Evolutionary conservation across 2,888 invertebrate genomes (phyloP).

Genomic region (Marasmarcha lunaedactyla): DNA sequence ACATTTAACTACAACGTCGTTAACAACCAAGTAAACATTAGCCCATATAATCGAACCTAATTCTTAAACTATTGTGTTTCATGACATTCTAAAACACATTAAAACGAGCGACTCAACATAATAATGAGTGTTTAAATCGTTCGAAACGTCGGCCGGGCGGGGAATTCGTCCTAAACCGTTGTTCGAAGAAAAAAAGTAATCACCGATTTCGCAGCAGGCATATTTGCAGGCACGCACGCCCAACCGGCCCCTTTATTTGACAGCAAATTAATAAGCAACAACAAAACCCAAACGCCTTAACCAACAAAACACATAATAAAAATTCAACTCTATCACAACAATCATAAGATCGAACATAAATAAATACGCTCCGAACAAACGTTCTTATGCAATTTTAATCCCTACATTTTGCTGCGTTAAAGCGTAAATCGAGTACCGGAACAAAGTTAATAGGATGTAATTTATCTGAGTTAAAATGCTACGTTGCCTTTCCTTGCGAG

Average conservation of each 20-base stretch:
- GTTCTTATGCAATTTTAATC: slow-evolving; percentile 60
- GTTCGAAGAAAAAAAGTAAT: slow-evolving; percentile 51
- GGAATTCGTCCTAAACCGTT: slow-evolving; percentile 30
- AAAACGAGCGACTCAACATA: no score
- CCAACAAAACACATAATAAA: slow-evolving; percentile 34
- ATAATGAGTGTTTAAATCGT: no score
- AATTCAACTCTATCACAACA: slow-evolving; percentile 50
- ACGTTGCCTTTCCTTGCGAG: slow-evolving; percentile 59
- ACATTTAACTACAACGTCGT: no score
- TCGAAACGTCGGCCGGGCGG: slow-evolving; percentile 48
- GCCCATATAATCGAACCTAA: no score
- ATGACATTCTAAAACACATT: no score
- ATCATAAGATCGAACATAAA: slow-evolving; percentile 49
- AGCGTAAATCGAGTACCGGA: slow-evolving; percentile 63
- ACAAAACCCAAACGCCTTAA: slow-evolving; percentile 49
- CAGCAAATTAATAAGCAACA: slow-evolving; percentile 67
- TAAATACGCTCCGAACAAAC: slow-evolving; percentile 35
- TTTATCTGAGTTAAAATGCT: slow-evolving; percentile 62
- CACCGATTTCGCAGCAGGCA: slow-evolving; percentile 65
- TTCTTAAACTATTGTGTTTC: no score
- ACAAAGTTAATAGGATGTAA: slow-evolving; percentile 67
- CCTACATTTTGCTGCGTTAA: slow-evolving; percentile 52
- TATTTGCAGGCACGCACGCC: slow-evolving; percentile 22
- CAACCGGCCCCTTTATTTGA: slow-evolving; percentile 71
- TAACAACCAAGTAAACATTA: no score